Evolutionary conservation across 2,113 vertebrate species (phyloP).

Genomic region (Galbula dea): DNA sequence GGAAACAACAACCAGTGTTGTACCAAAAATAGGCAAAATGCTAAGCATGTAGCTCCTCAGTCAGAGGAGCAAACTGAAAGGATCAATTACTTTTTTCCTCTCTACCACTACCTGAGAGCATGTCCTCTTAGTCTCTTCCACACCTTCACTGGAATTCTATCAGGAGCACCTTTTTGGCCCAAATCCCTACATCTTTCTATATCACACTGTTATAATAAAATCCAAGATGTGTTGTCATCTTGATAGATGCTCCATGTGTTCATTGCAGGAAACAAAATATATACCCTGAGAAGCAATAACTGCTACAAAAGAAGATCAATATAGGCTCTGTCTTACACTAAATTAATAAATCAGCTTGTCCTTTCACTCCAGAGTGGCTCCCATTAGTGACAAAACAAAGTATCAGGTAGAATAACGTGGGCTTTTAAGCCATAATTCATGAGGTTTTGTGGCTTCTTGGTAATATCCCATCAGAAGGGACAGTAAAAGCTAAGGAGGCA

Average conservation of each 20-base stretch:
- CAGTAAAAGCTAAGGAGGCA: background rate
- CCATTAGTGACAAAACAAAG: slow-evolving; percentile 5
- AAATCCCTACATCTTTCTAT: background rate
- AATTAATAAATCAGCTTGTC: slow-evolving; percentile 5
- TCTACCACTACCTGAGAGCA: background rate
- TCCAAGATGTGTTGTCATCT: slow-evolving; percentile 4
- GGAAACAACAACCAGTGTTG: background rate
- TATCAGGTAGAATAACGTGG: background rate
- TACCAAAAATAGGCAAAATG: background rate
- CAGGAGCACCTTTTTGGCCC: slow-evolving; percentile 2
- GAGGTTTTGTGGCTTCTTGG: background rate
- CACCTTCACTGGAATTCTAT: background rate
- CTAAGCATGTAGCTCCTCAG: background rate
- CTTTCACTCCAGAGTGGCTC: background rate
- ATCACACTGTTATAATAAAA: background rate
- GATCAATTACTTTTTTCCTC: background rate
- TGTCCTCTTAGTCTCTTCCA: background rate
- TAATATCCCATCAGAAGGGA: background rate
- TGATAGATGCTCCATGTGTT: background rate
- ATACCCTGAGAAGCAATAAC: slow-evolving; percentile 7
- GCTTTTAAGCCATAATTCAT: slow-evolving; percentile 29
- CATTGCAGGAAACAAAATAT: slow-evolving; percentile 4
- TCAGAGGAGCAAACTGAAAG: background rate
- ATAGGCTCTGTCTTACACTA: background rate
- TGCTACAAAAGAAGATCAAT: slow-evolving; percentile 9